These are phyloP conservation scores for Apogon talboti DNA, from an alignment of 2,797 vertebrate genomes.

Conservation along the genomic window DNA sequence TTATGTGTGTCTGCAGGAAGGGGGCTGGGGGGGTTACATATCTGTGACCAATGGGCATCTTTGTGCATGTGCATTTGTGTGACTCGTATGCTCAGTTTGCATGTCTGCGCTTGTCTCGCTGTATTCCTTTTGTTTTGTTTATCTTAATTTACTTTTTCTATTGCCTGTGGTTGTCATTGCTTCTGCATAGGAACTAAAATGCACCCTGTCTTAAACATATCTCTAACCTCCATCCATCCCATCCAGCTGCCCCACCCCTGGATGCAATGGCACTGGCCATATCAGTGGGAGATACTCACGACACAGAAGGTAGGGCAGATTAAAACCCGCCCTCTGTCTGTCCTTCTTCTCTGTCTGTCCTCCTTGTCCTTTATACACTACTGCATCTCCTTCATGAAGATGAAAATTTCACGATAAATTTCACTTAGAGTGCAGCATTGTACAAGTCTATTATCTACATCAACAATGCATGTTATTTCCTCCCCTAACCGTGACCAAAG, in stretches of 20 bases:
- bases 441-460: too few species aligned
- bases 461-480: too few species aligned
- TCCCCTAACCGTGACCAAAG: neutral
- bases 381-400: conserved; percentile 19
- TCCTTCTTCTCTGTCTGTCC: conserved; percentile 58
- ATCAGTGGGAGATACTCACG: conserved; percentile 96
- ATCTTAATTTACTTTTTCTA: conserved; percentile 43
- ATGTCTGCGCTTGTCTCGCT: conserved; percentile 46
- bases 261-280: conserved; percentile 96
- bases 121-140: conserved; percentile 27
- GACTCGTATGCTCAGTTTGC: conserved; percentile 48
- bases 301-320: conserved; percentile 93
- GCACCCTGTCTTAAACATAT: conserved; percentile 67
- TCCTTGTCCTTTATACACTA: conserved; percentile 16
- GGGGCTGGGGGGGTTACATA: neutral
- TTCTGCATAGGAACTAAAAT: conserved; percentile 64
- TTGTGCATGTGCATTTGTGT: conserved; percentile 61
- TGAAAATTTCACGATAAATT: neutral
- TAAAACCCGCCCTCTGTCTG: conserved; percentile 62
- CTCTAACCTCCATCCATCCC: conserved; percentile 80
- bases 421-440: neutral
- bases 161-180: conserved; percentile 55
- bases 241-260: conserved; percentile 95
- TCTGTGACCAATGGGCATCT: conserved; percentile 35
- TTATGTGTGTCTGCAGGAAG: conserved; percentile 44